Evolutionary conservation across 2,797 vertebrate species (phyloP), one percentile per base, ranked within the genome.

Genomic region (Euthynnus affinis): DNA sequence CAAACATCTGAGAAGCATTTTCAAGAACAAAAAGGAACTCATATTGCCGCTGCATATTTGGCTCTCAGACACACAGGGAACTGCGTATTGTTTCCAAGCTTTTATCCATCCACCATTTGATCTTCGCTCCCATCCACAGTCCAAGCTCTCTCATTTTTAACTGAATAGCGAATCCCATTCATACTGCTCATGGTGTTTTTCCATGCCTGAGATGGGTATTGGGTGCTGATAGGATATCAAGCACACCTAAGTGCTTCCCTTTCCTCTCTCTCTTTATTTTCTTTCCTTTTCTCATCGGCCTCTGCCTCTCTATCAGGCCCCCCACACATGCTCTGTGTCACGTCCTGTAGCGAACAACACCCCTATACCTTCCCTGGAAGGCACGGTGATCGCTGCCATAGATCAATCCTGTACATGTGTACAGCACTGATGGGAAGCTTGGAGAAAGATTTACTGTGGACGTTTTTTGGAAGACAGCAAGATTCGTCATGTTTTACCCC

Each of bases 181-280:
- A 53, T 65, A 44, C 20, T 2, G n/a, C 20, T 29, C 14, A 78
- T 82, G 68, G 89, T 91, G 88, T 92, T 94, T 92, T 93, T 92
- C 91, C 90, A 91, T 82, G 83, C 80, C 87, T 72, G 77, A 69
- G 87, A 92, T 91, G 90, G 89, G 87, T 91, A 92, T 91, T 89
- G 87, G 88, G 78, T 67, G 74, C 92, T 90, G 92, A 91, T 93
- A 90, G 92, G 91, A 92, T 93, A 93, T 93, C 88, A 89, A 91
- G 88, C 91, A 88, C 92, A 94, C 93, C 93, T 94, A 94, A 94
- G 92, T 93, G 93, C 89, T 94, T 94, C 93, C 93, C 82, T 94
- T 94, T 94, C 93, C 93, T 90, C 87, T 71, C 91, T 87, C 83
- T 86, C 91, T 91, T 93, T 92, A 93, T 93, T 92, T 93, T 93